Evolutionary conservation across 2,797 vertebrate genomes (phyloP).

Genomic region (Hippopotamyrus pictus): DNA sequence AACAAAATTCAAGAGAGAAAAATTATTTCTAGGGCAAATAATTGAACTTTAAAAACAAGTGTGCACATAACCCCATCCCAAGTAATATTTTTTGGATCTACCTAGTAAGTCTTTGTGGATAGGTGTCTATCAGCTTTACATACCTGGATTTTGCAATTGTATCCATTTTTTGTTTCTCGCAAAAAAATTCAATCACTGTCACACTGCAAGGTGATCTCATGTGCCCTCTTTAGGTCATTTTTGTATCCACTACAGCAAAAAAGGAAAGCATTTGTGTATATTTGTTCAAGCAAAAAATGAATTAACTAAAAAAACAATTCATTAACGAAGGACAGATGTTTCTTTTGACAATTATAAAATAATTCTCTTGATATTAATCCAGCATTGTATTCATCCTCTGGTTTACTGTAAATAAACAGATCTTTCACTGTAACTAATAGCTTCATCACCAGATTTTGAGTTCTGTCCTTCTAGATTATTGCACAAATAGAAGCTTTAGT

Average conservation of each 20-base stretch:
- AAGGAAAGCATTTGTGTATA: background rate
- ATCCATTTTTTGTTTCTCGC: background rate
- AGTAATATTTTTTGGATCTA: background rate
- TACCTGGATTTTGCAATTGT: background rate
- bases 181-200: background rate
- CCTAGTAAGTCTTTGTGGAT: background rate
- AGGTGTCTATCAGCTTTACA: background rate
- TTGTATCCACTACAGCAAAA: background rate
- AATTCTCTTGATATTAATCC: slow-evolving; percentile 1
- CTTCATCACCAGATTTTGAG: background rate
- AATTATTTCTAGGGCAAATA: background rate
- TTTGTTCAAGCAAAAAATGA: background rate
- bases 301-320: background rate
- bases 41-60: background rate
- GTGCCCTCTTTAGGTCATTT: background rate
- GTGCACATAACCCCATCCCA: background rate
- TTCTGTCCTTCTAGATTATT: background rate
- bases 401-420: slow-evolving; percentile 2
- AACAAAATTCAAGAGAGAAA: background rate
- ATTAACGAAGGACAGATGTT: background rate
- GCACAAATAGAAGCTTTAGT: background rate
- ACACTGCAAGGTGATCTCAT: background rate
- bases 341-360: background rate
- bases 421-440: background rate
- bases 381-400: background rate